Conservation (phyloP, 2,888 invertebrate genomes). For the Lasioglossum figueresi region DNA sequence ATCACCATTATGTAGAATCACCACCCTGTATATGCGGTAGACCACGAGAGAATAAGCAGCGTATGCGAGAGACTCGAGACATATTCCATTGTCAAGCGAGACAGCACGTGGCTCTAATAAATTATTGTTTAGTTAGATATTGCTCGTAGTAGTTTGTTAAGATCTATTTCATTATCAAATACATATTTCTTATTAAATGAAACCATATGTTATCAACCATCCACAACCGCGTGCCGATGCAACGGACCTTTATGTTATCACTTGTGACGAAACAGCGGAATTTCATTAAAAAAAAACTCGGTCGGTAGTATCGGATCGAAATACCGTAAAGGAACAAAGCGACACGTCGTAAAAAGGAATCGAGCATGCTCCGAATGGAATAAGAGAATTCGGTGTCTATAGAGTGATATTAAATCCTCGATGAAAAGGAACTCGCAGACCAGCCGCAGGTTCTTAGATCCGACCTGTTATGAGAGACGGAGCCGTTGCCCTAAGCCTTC, state of each 20-base stretch:
- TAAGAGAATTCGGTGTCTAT: conserved; percentile 62
- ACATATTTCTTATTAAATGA: no score
- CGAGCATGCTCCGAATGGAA: conserved; percentile 42
- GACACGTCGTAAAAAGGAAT: conserved; percentile 40
- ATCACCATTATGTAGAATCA: no score
- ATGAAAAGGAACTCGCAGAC: conserved; percentile 72
- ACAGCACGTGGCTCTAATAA: no score
- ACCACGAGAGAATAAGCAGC: no score
- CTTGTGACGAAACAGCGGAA: not conserved
- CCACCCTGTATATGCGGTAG: no score
- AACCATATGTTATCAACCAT: no score
- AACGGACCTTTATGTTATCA: not conserved
- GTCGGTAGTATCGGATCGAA: not conserved
- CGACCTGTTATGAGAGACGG: conserved; percentile 68
- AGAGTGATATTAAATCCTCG: conserved; percentile 76
- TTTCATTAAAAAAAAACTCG: not conserved
- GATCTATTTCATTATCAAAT: no score
- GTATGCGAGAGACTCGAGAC: no score
- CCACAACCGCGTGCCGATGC: no score
- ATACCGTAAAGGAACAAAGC: conserved; percentile 44
- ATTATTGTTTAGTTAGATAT: no score
- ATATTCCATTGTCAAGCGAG: no score
- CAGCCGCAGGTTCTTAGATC: conserved; percentile 57
- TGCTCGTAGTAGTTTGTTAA: no score
- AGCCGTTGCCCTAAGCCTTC: conserved; percentile 66